phyloP scores from a whole-genome alignment of 2,113 vertebrate genomes.

The Solenodon paradoxus region DNA sequence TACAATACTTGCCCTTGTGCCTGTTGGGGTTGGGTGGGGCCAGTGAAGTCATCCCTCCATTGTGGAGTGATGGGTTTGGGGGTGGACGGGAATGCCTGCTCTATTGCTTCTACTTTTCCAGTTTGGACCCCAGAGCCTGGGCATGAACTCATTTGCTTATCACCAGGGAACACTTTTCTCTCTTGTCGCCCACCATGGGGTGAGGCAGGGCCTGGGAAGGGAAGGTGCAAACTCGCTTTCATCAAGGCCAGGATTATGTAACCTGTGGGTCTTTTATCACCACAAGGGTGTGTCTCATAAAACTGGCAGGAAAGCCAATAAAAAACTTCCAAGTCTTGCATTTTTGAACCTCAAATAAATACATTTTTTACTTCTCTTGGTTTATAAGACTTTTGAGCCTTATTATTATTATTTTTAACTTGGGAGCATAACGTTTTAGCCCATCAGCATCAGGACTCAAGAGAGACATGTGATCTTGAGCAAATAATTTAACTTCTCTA shows the following conservation, averaged over 20 bases:
- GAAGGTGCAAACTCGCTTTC: neutral
- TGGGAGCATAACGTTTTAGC: neutral
- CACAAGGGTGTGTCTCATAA: conserved; percentile 31
- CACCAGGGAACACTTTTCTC: neutral
- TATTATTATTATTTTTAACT: neutral
- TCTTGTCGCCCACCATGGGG: neutral
- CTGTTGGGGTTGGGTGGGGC: neutral
- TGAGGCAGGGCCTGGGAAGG: neutral
- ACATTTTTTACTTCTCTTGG: neutral
- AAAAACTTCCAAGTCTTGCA: conserved; percentile 46
- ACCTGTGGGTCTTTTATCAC: conserved; percentile 40
- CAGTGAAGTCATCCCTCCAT: neutral
- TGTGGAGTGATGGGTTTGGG: neutral
- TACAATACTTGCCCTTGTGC: neutral
- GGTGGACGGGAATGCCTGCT: neutral
- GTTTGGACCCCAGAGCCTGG: neutral
- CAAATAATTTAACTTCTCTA: neutral
- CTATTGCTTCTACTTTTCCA: neutral
- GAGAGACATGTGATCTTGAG: neutral
- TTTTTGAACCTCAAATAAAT: conserved; percentile 48
- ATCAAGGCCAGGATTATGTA: neutral
- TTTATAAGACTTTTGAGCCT: conserved; percentile 1
- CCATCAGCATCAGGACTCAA: neutral
- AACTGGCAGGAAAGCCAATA: neutral
- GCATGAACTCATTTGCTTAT: neutral